phyloP scores from a whole-genome alignment of 2,113 vertebrate species.

The Clarias macrocephalus region DNA sequence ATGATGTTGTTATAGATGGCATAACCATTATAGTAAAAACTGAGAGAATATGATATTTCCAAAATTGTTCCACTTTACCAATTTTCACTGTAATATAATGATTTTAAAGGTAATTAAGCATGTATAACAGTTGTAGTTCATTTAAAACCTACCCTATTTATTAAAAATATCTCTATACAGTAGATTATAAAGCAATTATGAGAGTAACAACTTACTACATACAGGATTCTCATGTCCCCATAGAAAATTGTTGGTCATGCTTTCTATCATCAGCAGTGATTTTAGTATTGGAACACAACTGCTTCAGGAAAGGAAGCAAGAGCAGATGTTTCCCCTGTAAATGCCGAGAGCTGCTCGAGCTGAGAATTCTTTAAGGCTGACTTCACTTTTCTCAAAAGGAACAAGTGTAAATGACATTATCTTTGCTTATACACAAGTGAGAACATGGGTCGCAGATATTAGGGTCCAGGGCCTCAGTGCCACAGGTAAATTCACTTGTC shows the following conservation, averaged over 20 bases:
- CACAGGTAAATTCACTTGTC: not conserved
- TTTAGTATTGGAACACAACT: not conserved
- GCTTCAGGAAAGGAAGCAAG: slow-evolving; percentile 13
- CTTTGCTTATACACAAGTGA: not conserved
- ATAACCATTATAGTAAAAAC: too few relatives aligned
- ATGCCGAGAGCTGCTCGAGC: slow-evolving; percentile 8
- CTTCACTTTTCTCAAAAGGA: not conserved
- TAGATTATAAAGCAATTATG: not conserved
- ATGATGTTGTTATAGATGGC: too few relatives aligned
- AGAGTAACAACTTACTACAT: not conserved
- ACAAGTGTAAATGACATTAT: not conserved
- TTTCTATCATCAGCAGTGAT: not conserved
- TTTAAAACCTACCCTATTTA: not conserved
- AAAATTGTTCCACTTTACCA: too few relatives aligned
- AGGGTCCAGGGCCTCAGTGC: not conserved
- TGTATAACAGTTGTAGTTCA: not conserved
- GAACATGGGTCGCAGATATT: not conserved
- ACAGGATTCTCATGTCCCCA: not conserved
- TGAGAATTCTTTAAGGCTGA: slow-evolving; percentile 16
- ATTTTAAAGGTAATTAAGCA: not conserved
- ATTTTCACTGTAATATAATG: not conserved
- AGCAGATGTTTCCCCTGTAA: slow-evolving; percentile 40
- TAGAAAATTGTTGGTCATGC: slow-evolving; percentile 2
- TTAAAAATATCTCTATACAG: not conserved
- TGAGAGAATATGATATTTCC: too few relatives aligned